These are phyloP conservation scores for Odontomachus brunneus DNA, from an alignment of 1,140 invertebrate genomes.

Conservation along the genomic window DNA sequence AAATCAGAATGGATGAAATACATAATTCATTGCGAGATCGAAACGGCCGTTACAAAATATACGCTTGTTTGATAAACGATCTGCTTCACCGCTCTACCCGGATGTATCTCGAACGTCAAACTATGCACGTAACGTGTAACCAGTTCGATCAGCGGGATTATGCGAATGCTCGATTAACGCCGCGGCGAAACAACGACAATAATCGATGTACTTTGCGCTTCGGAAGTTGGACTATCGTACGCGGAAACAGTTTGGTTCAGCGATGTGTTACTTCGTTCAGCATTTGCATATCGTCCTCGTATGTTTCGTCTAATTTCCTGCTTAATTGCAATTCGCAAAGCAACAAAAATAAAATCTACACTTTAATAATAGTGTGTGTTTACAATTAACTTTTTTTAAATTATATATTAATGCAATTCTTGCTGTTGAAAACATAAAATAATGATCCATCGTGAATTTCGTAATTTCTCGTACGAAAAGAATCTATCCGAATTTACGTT, in stretches of 20 bases:
- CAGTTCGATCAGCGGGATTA: not conserved
- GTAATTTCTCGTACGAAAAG: no score
- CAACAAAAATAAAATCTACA: no score
- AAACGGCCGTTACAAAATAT: no score
- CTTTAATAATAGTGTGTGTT: no score
- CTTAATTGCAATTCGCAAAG: not conserved
- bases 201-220: not conserved
- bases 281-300: not conserved
- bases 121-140: no score
- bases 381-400: no score
- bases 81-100: not conserved
- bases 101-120: not conserved
- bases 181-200: not conserved
- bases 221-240: not conserved
- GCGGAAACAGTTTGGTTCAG: no score
- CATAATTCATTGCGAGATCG: slow-evolving; percentile 18
- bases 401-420: no score
- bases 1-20: not conserved
- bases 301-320: not conserved
- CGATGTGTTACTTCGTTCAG: not conserved
- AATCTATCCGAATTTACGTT: no score
- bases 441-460: no score
- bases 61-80: no score
- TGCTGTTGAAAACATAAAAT: no score
- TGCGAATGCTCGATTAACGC: not conserved